These are phyloP conservation scores for Homarus americanus DNA, from an alignment of 1,140 invertebrate genomes.

Conservation along the genomic window DNA sequence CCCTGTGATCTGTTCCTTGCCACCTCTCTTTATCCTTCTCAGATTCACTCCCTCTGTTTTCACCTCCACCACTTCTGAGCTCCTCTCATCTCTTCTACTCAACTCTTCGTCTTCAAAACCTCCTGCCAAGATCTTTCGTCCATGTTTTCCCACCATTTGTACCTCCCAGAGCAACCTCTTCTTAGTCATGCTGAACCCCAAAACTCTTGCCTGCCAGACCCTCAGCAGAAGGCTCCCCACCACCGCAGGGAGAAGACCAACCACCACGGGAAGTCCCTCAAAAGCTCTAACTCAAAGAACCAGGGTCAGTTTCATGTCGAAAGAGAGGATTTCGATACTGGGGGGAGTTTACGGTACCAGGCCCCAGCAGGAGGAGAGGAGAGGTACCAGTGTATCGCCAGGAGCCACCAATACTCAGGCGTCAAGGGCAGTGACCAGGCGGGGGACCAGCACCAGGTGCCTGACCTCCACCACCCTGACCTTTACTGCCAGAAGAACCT, in stretches of 20 bases:
- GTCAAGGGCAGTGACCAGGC: not conserved
- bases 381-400: not conserved
- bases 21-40: too few relatives aligned
- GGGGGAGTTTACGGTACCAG: not conserved
- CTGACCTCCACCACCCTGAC: not conserved
- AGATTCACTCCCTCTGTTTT: not conserved
- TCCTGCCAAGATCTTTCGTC: not conserved
- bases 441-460: not conserved
- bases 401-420: not conserved
- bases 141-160: not conserved
- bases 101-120: not conserved
- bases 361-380: not conserved
- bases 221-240: not conserved
- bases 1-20: too few relatives aligned
- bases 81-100: not conserved
- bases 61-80: not conserved
- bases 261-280: not conserved
- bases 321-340: not conserved
- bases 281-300: not conserved
- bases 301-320: not conserved
- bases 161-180: not conserved
- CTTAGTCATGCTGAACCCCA: not conserved
- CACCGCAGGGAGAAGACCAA: not conserved
- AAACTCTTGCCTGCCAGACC: not conserved
- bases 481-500: conserved; percentile 1